phyloP scores from a whole-genome alignment of 1,140 invertebrate genomes.

The Protaetia brevitarsis region DNA sequence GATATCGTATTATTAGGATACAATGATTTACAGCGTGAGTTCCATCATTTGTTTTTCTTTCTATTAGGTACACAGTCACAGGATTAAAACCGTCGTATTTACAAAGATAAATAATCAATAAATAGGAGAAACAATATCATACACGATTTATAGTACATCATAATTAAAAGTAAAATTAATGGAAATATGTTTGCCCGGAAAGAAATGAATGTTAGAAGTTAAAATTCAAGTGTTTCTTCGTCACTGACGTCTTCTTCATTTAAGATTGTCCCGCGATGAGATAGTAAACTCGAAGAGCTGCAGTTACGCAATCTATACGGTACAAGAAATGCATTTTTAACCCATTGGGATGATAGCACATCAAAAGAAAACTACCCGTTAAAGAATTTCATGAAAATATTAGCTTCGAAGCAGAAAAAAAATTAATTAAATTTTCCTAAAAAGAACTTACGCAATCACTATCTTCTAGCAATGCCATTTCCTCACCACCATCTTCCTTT shows the following conservation, averaged over 20 bases:
- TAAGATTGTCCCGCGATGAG: conserved; percentile 39
- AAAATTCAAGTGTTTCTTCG: conserved; percentile 38
- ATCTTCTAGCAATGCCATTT: conserved; percentile 47
- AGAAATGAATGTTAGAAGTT: too few species aligned
- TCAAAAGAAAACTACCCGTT: neutral
- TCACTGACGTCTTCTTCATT: conserved; percentile 40
- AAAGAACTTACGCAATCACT: conserved; percentile 44
- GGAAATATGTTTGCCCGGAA: too few species aligned
- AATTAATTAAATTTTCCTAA: neutral
- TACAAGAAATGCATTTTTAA: conserved; percentile 6
- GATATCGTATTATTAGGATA: too few species aligned
- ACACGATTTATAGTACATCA: too few species aligned
- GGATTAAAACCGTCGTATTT: too few species aligned
- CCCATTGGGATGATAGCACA: neutral
- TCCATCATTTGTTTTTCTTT: too few species aligned
- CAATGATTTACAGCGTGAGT: too few species aligned
- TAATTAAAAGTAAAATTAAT: too few species aligned
- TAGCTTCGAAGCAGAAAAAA: neutral
- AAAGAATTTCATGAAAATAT: neutral
- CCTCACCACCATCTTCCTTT: conserved; percentile 48
- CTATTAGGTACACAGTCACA: too few species aligned
- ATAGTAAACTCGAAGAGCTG: conserved; percentile 40
- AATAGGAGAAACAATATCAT: too few species aligned
- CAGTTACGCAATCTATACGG: conserved; percentile 45
- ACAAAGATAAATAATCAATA: too few species aligned